Evolutionary conservation across 2,113 vertebrate genomes (phyloP), one percentile per base, ranked within the genome.

Genomic region (Tricholaema leucomelas): DNA sequence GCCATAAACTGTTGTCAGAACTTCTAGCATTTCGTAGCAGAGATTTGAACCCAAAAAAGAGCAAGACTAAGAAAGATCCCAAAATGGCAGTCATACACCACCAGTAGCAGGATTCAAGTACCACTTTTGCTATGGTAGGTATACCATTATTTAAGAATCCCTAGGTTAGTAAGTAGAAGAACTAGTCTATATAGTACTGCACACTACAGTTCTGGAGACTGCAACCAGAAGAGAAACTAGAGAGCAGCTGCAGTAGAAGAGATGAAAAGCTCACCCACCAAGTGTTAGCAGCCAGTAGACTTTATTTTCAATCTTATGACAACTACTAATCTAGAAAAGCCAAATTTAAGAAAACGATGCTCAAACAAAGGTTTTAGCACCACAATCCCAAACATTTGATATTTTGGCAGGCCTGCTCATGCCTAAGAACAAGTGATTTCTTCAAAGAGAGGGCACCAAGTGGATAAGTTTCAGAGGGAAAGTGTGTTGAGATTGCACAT

Each of bases 301-400:
- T 96, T 93, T 93, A 90, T 92, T 93, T 88, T 92, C 91, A 95
- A 93, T 92, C 71, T 93, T 85, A 94, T 74, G 63, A 94, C 91
- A 95, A 96, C 85, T 89, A 78, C 87, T 92, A 87, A 91, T 96
- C 86, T 91, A 13, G 50, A 91, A 94, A 93, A 94, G 91, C 76
- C 91, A 94, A 94, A 89, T 85, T 93, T 87, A 85, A 92, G 64
- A 92, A 96, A 95, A 79, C 77, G 50, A 92, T 92, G 89, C 65
- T 94, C 38, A 89, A 81, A 92, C 71, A 67, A 92, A 91, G 83
- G 75, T 92, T 91, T 79, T 71, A 64, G 61, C 61, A 59, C 82
- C 81, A 60, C 64, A 77, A 85, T 80, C 72, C 67, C 81, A 94
- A 94, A 87, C 48, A 84, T 27, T 2, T 42, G 31, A 77, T 23